A percentile compares a stretch with the other conserved stretches of the same genome.
Evolutionary conservation across 2,797 vertebrate species (phyloP).

Genomic region (Diglossa cyanea): DNA sequence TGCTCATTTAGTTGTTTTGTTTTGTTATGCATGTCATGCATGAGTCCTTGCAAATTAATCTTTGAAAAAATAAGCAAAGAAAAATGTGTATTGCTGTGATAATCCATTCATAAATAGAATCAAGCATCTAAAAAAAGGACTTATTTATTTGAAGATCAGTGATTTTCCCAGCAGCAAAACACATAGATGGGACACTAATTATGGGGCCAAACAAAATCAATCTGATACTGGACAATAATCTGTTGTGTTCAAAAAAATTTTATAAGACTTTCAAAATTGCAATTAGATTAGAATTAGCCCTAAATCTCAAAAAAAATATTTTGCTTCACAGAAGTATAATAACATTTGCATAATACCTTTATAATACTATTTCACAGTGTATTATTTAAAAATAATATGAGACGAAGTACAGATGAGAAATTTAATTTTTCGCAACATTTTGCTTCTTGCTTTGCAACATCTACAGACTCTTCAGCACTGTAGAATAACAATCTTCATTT

Average conservation of each 20-base stretch:
- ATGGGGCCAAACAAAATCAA: background rate
- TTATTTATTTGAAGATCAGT: background rate
- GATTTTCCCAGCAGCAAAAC: background rate
- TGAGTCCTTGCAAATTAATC: background rate
- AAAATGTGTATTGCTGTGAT: background rate
- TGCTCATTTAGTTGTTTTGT: background rate
- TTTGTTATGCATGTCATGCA: background rate
- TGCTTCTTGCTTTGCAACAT: background rate
- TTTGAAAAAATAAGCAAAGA: background rate
- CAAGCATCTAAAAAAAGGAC: background rate
- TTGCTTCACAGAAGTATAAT: background rate
- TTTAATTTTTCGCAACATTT: background rate
- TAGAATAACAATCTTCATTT: background rate
- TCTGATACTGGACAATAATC: background rate
- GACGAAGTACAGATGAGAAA: background rate
- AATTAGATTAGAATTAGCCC: background rate
- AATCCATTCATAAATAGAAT: background rate
- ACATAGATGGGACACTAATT: background rate
- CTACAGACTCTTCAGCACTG: background rate
- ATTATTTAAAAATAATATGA: background rate
- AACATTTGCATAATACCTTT: background rate
- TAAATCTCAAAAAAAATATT: background rate
- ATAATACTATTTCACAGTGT: background rate
- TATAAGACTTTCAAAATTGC: background rate
- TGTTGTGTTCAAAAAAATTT: background rate